These are phyloP conservation scores for Eugnorisma glareosa DNA, from an alignment of 2,888 invertebrate genomes.

Conservation along the genomic window DNA sequence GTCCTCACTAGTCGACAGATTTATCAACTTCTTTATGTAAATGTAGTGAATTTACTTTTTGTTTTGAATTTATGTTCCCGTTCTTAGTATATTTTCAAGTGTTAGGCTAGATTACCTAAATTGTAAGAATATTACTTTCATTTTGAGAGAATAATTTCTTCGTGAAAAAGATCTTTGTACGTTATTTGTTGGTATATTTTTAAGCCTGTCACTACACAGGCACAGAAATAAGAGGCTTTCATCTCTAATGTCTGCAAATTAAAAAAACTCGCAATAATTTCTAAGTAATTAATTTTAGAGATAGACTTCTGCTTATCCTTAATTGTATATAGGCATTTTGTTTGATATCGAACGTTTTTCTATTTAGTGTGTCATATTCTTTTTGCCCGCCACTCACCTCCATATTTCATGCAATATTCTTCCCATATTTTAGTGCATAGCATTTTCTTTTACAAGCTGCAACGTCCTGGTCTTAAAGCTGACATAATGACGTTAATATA, in stretches of 20 bases:
- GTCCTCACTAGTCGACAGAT: slow-evolving; percentile 11
- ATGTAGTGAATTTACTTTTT: slow-evolving; percentile 7
- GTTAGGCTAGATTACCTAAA: not conserved
- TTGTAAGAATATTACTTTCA: not conserved
- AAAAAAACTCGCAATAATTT: not conserved
- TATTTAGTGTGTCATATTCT: not conserved
- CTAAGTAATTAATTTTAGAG: not conserved
- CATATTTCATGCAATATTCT: not conserved
- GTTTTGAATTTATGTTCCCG: slow-evolving; percentile 1
- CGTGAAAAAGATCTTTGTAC: not conserved
- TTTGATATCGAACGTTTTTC: not conserved
- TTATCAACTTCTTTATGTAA: slow-evolving; percentile 15
- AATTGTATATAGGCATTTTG: not conserved
- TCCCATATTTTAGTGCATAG: not conserved
- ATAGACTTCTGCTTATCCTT: not conserved
- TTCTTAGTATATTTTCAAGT: not conserved
- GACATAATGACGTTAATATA: slow-evolving; percentile 33
- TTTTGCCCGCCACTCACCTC: not conserved
- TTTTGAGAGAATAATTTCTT: not conserved
- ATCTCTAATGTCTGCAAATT: not conserved
- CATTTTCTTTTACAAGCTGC: slow-evolving; percentile 23
- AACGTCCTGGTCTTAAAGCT: not conserved
- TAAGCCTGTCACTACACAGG: not conserved
- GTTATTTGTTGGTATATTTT: not conserved
- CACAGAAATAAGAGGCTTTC: not conserved